Conservation (phyloP, 2,113 vertebrate genomes). For the Capreolus pygargus region DNA sequence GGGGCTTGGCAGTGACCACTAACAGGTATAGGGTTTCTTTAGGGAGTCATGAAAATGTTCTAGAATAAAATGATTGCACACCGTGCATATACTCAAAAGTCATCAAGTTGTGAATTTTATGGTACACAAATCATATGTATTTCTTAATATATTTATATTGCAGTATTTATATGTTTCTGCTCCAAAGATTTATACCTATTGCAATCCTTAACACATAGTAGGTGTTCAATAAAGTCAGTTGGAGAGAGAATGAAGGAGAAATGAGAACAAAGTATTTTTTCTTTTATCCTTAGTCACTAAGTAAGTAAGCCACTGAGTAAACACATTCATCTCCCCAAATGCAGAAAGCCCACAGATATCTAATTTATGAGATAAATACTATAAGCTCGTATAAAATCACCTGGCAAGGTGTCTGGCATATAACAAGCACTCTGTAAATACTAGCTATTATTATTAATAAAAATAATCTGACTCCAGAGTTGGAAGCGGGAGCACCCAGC, state of each 20-base stretch:
- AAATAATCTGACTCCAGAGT: not conserved
- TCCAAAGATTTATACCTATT: not conserved
- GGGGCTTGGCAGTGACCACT: not conserved
- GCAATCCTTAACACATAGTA: not conserved
- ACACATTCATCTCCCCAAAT: not conserved
- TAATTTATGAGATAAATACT: not conserved
- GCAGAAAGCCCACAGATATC: not conserved
- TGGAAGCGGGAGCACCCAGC: not conserved
- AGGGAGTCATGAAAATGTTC: not conserved
- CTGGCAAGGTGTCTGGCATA: not conserved
- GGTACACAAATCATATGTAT: not conserved
- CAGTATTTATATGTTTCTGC: not conserved
- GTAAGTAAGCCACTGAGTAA: not conserved
- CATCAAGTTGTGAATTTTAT: not conserved
- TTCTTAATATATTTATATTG: not conserved
- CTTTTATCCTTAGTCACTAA: not conserved
- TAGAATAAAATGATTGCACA: not conserved
- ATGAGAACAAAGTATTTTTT: not conserved
- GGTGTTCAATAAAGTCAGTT: conserved; percentile 6
- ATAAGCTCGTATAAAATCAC: not conserved
- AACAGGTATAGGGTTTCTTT: not conserved
- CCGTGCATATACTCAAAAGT: not conserved
- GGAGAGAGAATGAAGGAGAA: not conserved
- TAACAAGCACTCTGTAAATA: conserved; percentile 15
- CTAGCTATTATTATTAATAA: not conserved